Percentiles rank a stretch among this genome's conserved stretches.
Conservation (phyloP, 2,113 vertebrate genomes). For the Crotophaga sulcirostris region DNA sequence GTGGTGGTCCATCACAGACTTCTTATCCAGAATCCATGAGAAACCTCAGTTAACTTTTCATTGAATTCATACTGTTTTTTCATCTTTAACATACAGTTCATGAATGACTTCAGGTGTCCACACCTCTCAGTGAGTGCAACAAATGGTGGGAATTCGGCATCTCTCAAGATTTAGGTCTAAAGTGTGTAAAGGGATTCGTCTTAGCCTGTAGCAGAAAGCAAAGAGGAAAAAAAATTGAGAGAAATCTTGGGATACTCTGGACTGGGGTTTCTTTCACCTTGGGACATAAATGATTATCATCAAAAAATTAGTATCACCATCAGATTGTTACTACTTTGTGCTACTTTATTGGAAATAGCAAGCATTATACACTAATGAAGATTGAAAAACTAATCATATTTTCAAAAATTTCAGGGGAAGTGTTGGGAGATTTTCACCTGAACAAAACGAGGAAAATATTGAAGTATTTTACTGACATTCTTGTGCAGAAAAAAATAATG, state of each 20-base stretch:
- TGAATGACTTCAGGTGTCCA: background rate
- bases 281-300: background rate
- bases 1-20: background rate
- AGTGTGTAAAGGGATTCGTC: background rate
- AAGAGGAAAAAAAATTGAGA: background rate
- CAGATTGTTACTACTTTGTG: background rate
- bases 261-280: background rate
- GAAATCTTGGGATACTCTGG: background rate
- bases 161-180: background rate
- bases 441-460: background rate
- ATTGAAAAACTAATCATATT: background rate
- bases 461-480: background rate
- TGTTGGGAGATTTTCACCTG: background rate
- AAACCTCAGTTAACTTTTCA: background rate
- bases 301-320: background rate
- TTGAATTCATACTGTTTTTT: background rate
- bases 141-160: background rate
- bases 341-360: background rate
- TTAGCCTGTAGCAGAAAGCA: background rate
- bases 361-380: background rate
- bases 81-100: background rate
- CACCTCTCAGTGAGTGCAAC: background rate
- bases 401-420: background rate
- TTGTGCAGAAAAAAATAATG: rapidly evolving
- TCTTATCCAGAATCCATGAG: background rate